These are phyloP conservation scores for Anorthoa munda DNA, from an alignment of 2,888 invertebrate species.

Conservation along the genomic window DNA sequence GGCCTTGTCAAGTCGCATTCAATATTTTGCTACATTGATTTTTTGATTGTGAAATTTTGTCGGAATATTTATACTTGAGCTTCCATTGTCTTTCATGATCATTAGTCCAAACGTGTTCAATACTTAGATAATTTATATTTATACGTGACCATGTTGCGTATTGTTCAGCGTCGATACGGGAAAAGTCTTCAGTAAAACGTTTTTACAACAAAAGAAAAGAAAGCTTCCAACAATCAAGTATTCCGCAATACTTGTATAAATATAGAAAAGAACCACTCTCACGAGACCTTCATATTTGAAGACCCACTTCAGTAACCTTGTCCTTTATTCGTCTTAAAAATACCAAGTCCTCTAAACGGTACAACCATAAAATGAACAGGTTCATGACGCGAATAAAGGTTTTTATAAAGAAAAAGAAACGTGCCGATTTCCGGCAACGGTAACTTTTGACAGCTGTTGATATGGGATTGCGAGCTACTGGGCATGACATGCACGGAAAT, in stretches of 20 bases:
- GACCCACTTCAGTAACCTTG: constrained; percentile 43
- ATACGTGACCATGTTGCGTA: background rate
- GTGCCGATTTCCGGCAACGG: constrained; percentile 47
- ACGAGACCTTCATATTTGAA: constrained; percentile 32
- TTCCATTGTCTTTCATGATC: background rate
- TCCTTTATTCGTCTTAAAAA: constrained; percentile 59
- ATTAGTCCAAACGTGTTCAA: background rate
- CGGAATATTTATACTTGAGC: background rate
- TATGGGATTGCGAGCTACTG: constrained; percentile 56
- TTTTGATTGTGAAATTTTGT: background rate
- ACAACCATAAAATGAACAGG: constrained; percentile 59
- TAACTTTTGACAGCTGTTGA: constrained; percentile 63
- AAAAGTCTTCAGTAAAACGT: background rate
- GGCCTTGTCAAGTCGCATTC: background rate
- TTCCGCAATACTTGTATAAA: constrained; percentile 29
- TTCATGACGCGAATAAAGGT: constrained; percentile 57
- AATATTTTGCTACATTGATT: background rate
- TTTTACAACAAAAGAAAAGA: constrained; percentile 6
- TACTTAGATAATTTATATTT: background rate
- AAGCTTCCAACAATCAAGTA: constrained; percentile 23
- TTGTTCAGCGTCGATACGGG: background rate
- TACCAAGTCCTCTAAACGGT: constrained; percentile 49
- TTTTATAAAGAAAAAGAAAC: constrained; percentile 58
- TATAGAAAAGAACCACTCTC: constrained; percentile 26
- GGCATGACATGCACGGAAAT: constrained; percentile 65